Base-by-base conservation (phyloP, 2,113 vertebrate species). In the Scomber scombrus region DNA sequence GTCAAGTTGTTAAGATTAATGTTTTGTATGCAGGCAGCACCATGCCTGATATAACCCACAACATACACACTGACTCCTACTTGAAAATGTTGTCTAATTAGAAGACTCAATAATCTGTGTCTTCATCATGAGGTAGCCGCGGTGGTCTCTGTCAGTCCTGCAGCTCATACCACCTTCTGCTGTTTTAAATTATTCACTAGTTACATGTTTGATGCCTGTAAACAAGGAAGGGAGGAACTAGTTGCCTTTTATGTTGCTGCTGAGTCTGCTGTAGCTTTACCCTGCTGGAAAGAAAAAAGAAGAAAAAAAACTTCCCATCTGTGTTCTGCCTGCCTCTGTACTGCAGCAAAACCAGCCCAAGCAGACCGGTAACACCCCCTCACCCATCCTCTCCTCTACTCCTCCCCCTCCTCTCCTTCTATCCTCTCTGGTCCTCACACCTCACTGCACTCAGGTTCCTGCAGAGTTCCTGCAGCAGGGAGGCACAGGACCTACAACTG, bases 311-410 rank as follows among this genome's bases (percentile, higher is more conserved):
- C 71, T 71, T 90, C 79, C 84, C 80, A 73, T 85, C 83, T 75
- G 75, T 60, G 26, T 57, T 51, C 76, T 76, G 67, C 62, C 82
- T 79, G 75, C 58, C n/a, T 81, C 66, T 77, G 46, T 65, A 91
- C 93, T 92, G 91, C 92, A 94, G 91, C 85, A 91, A 88, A 88
- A 88, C 64, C 71, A 76, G 67, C 60, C 58, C 26, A 16, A 74
- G 71, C 71, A 75, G 82, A 65, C 62, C 31, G 45, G 76, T 71
- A 80, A 67, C 80, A 40, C 70, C 79, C 69, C 62, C 79, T 34
- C 75, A 47, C 47, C 34, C 67, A 60, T 1, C 60, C 8, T 18
- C 31, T 7, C 14, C 47, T 31, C 26, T 51, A 49, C 54, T 29
- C 34, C 26, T 19, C 43, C 47, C 34, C 34, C 34, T 40, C 34